phyloP scores from a whole-genome alignment of 1,140 invertebrate genomes.

The Drosophila tani region DNA sequence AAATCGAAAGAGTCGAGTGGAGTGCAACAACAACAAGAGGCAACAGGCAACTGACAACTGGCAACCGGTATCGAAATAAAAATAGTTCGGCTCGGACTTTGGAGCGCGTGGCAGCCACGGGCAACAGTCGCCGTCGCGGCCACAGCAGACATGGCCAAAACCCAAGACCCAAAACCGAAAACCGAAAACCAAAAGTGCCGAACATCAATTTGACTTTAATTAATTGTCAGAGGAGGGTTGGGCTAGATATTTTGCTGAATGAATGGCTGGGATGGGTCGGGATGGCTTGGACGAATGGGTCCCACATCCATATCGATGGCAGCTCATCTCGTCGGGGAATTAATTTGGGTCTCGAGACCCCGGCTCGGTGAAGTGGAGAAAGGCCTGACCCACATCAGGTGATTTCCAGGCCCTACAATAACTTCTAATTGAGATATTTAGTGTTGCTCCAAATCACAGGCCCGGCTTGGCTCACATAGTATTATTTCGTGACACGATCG shows the following conservation, averaged over 20 bases:
- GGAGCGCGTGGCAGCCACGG: slow-evolving; percentile 47
- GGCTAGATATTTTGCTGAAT: slow-evolving; percentile 64
- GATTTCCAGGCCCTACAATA: slow-evolving; percentile 56
- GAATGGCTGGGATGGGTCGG: slow-evolving; percentile 57
- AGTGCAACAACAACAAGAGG: slow-evolving; percentile 41
- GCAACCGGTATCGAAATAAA: slow-evolving; percentile 58
- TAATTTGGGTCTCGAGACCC: slow-evolving; percentile 50
- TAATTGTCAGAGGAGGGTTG: slow-evolving; percentile 79
- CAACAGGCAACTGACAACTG: slow-evolving; percentile 20
- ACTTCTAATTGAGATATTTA: slow-evolving; percentile 82
- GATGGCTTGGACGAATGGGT: slow-evolving; percentile 39
- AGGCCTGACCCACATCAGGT: slow-evolving; percentile 72
- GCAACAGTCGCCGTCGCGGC: slow-evolving; percentile 23
- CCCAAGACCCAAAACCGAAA: slow-evolving; percentile 1
- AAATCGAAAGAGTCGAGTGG: slow-evolving; percentile 49
- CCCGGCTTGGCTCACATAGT: not conserved
- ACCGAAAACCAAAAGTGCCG: slow-evolving; percentile 11
- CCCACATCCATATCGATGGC: slow-evolving; percentile 45
- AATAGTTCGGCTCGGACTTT: slow-evolving; percentile 53
- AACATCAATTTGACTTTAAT: slow-evolving; percentile 70
- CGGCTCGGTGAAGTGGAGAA: slow-evolving; percentile 49
- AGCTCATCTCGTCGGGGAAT: slow-evolving; percentile 53
- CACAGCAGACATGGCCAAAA: slow-evolving; percentile 25
- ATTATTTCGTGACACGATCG: slow-evolving; percentile 65
- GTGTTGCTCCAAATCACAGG: slow-evolving; percentile 78